These are phyloP conservation scores for Merodon equestris DNA, from an alignment of 2,888 invertebrate genomes.

Conservation along the genomic window DNA sequence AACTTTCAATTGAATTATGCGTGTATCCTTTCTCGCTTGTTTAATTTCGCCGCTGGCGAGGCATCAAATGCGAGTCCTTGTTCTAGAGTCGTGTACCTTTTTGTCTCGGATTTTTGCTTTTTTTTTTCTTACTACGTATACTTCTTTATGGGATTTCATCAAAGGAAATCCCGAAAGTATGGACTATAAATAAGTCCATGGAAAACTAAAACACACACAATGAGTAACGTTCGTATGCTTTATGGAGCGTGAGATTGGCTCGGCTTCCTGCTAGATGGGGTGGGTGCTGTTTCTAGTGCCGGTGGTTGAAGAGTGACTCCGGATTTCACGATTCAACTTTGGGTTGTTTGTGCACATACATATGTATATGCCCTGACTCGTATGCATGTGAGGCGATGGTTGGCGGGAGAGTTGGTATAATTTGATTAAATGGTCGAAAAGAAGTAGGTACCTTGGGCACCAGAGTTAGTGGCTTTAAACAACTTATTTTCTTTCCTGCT, in stretches of 20 bases:
- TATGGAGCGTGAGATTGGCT: conserved; percentile 48
- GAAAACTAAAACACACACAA: conserved; percentile 38
- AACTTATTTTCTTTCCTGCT: too few relatives aligned
- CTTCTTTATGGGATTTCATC: conserved; percentile 43
- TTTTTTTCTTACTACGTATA: too few relatives aligned
- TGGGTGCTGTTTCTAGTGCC: conserved; percentile 6
- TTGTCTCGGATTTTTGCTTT: too few relatives aligned
- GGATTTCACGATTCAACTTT: conserved; percentile 25
- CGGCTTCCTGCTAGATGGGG: neutral
- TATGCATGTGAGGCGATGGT: conserved; percentile 12
- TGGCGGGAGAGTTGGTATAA: neutral
- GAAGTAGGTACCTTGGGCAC: too few relatives aligned
- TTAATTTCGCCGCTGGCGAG: conserved; percentile 15
- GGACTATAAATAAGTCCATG: conserved; percentile 45
- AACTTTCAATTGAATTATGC: conserved; percentile 41
- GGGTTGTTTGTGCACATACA: conserved; percentile 2
- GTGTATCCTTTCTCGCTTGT: conserved; percentile 22
- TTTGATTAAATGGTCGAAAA: conserved; percentile 12
- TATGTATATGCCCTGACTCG: too few relatives aligned
- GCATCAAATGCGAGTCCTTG: conserved; percentile 7
- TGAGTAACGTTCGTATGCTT: conserved; percentile 26
- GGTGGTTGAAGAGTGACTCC: neutral
- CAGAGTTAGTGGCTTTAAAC: too few relatives aligned
- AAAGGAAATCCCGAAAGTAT: conserved; percentile 46
- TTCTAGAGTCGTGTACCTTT: conserved; percentile 9